Percentiles rank a stretch among this genome's conserved stretches.
Conservation (phyloP, 2,113 vertebrate genomes). For the Salvelinus namaycush region DNA sequence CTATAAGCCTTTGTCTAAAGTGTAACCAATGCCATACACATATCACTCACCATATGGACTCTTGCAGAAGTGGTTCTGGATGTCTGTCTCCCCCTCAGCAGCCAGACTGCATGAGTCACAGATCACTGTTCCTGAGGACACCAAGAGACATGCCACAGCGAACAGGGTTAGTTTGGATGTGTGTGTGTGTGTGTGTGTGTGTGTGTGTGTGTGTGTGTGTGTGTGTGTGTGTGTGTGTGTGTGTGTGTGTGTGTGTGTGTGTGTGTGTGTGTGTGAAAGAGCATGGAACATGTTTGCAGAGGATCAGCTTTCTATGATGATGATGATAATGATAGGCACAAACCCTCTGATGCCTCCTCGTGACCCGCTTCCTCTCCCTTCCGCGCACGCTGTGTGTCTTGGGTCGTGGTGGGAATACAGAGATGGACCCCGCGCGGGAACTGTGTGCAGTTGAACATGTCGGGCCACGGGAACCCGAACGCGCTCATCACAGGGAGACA, state of each 20-base stretch:
- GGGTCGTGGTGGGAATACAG: constrained; percentile 70
- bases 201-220: background rate
- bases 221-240: background rate
- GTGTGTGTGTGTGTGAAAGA: background rate
- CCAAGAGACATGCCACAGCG: background rate
- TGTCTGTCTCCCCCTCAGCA: constrained; percentile 67
- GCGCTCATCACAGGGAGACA: constrained; percentile 81
- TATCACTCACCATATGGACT: constrained; percentile 70
- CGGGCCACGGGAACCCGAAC: constrained; percentile 82
- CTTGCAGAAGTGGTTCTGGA: constrained; percentile 69
- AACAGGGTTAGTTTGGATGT: background rate
- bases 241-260: background rate
- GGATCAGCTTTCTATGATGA: background rate
- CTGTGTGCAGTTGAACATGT: constrained; percentile 79
- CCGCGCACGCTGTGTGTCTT: constrained; percentile 27
- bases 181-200: background rate
- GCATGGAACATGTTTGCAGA: background rate
- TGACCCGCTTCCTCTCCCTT: constrained; percentile 35
- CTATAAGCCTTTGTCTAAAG: background rate
- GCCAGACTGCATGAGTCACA: constrained; percentile 72
- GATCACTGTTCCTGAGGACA: constrained; percentile 55
- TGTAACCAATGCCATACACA: background rate
- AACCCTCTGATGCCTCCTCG: constrained; percentile 63
- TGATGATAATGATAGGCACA: background rate
- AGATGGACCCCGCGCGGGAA: constrained; percentile 75